Percentiles rank a stretch among this genome's conserved stretches.
phyloP scores from a whole-genome alignment of 1,140 invertebrate species.

The Atopsyche davidsoni region DNA sequence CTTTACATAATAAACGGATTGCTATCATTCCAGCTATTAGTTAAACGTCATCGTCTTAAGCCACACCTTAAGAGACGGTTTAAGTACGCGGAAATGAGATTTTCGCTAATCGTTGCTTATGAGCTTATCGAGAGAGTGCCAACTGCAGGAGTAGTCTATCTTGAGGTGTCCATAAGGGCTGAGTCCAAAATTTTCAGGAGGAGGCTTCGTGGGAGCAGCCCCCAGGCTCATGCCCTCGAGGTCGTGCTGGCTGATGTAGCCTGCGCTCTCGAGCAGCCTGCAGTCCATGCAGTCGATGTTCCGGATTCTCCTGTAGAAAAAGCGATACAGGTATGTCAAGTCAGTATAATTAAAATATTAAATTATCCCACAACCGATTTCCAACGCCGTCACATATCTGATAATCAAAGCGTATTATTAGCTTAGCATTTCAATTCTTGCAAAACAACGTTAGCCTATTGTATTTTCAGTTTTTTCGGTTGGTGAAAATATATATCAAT shows the following conservation, averaged over 20 bases:
- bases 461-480: too few species aligned
- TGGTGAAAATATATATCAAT: too few species aligned
- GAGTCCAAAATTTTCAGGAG: conserved; percentile 53
- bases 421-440: too few species aligned
- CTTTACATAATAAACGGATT: too few species aligned
- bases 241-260: conserved; percentile 16
- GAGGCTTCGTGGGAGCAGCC: conserved; percentile 39
- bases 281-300: conserved; percentile 28
- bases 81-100: too few species aligned
- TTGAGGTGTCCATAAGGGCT: conserved; percentile 65
- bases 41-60: too few species aligned
- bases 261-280: conserved; percentile 16
- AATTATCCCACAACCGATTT: conserved; percentile 18
- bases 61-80: too few species aligned
- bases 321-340: neutral
- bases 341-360: neutral
- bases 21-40: too few species aligned
- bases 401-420: too few species aligned
- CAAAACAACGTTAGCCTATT: too few species aligned
- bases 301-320: conserved; percentile 21
- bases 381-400: too few species aligned
- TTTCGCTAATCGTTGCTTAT: conserved; percentile 48
- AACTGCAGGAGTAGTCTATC: conserved; percentile 69
- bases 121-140: conserved; percentile 61
- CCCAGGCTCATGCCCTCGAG: conserved; percentile 1